phyloP scores from a whole-genome alignment of 2,113 vertebrate species.

The Channa maculata region DNA sequence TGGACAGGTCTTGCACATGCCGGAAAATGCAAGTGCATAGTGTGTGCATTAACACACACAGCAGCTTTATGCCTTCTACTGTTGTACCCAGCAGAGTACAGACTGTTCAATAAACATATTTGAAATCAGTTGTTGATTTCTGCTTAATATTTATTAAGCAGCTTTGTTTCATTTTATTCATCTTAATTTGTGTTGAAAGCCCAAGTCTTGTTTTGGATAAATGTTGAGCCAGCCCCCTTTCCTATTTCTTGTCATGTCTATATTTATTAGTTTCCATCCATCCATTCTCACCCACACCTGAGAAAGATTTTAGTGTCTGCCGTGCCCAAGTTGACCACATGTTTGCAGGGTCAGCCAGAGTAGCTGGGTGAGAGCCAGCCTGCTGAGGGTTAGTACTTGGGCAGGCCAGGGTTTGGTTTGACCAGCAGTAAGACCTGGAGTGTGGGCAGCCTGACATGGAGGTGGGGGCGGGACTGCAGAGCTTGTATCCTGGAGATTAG shows the following conservation, averaged over 20 bases:
- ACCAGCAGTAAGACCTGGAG: conserved; percentile 85
- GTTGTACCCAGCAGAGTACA: conserved; percentile 6
- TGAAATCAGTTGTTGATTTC: background rate
- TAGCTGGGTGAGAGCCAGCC: conserved; percentile 75
- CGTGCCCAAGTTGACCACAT: conserved; percentile 70
- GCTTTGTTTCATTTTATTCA: too few relatives aligned
- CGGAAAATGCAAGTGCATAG: conserved; percentile 28
- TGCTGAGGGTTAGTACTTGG: conserved; percentile 56
- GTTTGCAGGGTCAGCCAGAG: conserved; percentile 77
- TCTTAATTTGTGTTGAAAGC: too few relatives aligned
- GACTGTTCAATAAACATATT: background rate
- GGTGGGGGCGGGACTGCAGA: conserved; percentile 40
- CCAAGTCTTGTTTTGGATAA: too few relatives aligned
- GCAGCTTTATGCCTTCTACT: conserved; percentile 16
- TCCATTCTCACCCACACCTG: conserved; percentile 51
- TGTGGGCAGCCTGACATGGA: conserved; percentile 52
- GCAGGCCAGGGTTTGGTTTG: conserved; percentile 57
- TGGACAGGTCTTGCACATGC: conserved; percentile 27
- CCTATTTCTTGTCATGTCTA: conserved; percentile 27
- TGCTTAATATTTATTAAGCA: too few relatives aligned
- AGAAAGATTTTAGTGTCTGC: conserved; percentile 34
- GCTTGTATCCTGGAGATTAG: conserved; percentile 77
- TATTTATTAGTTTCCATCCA: conserved; percentile 9
- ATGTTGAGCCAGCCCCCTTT: conserved; percentile 1
- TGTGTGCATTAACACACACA: conserved; percentile 33